phyloP scores from a whole-genome alignment of 2,797 vertebrate genomes.

The Catostomus latipinnis region DNA sequence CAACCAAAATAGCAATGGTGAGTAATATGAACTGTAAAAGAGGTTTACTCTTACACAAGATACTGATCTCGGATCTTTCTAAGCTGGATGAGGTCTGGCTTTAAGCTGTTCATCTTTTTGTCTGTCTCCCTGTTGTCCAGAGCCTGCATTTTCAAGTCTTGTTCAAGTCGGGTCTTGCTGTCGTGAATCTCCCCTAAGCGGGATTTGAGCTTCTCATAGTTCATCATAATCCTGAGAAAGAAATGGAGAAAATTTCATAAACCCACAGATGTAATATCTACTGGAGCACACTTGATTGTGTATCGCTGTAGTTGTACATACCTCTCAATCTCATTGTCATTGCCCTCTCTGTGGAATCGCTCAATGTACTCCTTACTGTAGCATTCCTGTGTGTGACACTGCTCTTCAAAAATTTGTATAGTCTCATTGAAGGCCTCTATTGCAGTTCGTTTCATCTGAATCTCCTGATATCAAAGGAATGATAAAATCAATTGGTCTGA shows the following conservation, averaged over 20 bases:
- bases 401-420: conserved; percentile 98
- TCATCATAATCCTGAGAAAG: conserved; percentile 88
- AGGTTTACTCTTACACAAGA: conserved; percentile 87
- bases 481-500: conserved; percentile 24
- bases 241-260: neutral
- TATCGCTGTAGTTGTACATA: conserved; percentile 55
- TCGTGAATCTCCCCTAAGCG: conserved; percentile 95
- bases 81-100: conserved; percentile 94
- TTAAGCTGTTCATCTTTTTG: conserved; percentile 98
- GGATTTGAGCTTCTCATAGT: conserved; percentile 94
- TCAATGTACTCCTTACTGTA: conserved; percentile 90
- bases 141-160: conserved; percentile 94
- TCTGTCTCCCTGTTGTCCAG: conserved; percentile 94
- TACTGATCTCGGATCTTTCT: conserved; percentile 96
- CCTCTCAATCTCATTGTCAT: conserved; percentile 90
- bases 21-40: neutral
- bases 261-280: neutral
- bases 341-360: conserved; percentile 84
- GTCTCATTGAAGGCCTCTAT: conserved; percentile 98
- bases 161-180: conserved; percentile 91
- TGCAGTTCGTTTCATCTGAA: conserved; percentile 97
- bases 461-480: conserved; percentile 80
- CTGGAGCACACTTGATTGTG: neutral
- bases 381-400: conserved; percentile 89
- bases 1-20: neutral